Conservation (phyloP, 1,140 invertebrate species). For the Pseudomyrmex flavicornis region DNA sequence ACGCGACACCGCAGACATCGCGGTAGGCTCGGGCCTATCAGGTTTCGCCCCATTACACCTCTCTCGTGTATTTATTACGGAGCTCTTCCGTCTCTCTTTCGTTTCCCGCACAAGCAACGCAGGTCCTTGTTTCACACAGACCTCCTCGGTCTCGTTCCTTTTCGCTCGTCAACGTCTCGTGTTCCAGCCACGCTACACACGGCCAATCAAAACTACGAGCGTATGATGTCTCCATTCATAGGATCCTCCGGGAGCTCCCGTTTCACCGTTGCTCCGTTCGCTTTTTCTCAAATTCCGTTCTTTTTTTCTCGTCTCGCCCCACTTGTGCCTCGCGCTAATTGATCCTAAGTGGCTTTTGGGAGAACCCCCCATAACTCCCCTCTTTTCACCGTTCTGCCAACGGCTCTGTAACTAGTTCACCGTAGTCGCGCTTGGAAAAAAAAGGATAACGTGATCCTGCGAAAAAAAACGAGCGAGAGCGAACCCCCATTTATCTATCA, state of each 20-base stretch:
- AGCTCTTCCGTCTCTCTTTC: constrained; percentile 34
- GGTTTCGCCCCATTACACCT: constrained; percentile 70
- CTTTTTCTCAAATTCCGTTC: constrained; percentile 44
- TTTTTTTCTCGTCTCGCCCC: constrained; percentile 47
- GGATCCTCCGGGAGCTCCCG: constrained; percentile 12
- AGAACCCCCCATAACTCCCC: not conserved
- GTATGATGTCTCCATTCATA: constrained; percentile 71
- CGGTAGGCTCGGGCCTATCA: constrained; percentile 60
- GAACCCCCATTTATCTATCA: not conserved
- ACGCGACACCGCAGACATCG: constrained; percentile 60
- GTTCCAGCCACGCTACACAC: constrained; percentile 61
- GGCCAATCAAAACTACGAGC: constrained; percentile 66
- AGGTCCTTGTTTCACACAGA: not conserved
- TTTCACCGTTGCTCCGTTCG: constrained; percentile 15
- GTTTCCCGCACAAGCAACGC: constrained; percentile 5
- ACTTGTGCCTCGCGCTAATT: constrained; percentile 64
- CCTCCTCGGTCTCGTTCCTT: constrained; percentile 53
- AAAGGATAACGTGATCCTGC: not conserved
- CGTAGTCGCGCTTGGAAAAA: constrained; percentile 4
- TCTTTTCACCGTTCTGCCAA: not conserved
- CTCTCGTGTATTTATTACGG: constrained; percentile 70
- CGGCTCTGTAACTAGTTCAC: not conserved
- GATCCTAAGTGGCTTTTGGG: constrained; percentile 68
- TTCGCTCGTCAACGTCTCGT: constrained; percentile 72
- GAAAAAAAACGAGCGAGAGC: not conserved